phyloP scores from a whole-genome alignment of 2,797 vertebrate genomes.

The Aselliscus stoliczkanus region DNA sequence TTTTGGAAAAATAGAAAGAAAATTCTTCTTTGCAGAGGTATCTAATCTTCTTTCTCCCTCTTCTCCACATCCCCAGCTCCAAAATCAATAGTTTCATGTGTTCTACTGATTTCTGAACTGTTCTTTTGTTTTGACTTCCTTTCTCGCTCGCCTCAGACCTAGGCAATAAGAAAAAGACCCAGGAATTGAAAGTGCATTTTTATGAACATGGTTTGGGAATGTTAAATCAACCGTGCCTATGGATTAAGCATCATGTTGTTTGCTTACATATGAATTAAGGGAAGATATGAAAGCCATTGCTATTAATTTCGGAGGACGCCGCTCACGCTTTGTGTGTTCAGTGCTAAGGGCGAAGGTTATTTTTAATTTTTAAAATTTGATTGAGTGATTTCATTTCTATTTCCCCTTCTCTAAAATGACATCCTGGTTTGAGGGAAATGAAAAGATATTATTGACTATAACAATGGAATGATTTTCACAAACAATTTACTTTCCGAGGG shows the following conservation, averaged over 20 bases:
- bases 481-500: neutral
- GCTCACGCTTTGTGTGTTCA: neutral
- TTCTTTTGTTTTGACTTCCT: neutral
- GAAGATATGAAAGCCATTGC: neutral
- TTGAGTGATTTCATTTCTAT: neutral
- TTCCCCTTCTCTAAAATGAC: neutral
- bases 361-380: neutral
- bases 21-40: neutral
- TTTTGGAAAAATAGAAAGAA: neutral
- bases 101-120: neutral
- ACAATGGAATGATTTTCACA: neutral
- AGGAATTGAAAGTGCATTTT: neutral
- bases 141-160: neutral
- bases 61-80: neutral
- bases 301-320: neutral
- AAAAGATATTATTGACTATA: neutral
- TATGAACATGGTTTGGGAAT: neutral
- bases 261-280: neutral
- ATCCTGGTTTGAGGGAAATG: neutral
- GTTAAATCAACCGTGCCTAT: neutral
- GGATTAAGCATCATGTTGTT: fast-evolving
- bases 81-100: neutral
- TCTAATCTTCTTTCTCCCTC: neutral
- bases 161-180: neutral
- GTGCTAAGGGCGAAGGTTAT: fast-evolving